A percentile compares a stretch with the other conserved stretches of the same genome.
These are phyloP conservation scores for Polietes domitor DNA, from an alignment of 2,888 invertebrate genomes.

Conservation along the genomic window DNA sequence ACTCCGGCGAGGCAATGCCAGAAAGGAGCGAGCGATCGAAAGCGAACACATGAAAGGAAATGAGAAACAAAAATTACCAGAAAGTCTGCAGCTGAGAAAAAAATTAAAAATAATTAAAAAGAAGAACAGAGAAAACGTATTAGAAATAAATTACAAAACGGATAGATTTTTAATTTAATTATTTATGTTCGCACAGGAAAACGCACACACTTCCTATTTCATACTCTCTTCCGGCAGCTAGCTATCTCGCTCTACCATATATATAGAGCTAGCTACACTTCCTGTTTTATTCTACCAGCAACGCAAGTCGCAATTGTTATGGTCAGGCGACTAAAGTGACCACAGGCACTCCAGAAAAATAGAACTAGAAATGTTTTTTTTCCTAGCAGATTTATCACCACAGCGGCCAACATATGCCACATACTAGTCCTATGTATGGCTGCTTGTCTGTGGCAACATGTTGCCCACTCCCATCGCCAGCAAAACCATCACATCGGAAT, in stretches of 20 bases:
- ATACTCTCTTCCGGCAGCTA: not conserved
- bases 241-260: not conserved
- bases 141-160: not conserved
- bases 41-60: not conserved
- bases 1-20: not conserved
- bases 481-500: not conserved
- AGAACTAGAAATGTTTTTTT: not conserved
- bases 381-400: slow-evolving; percentile 41
- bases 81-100: not conserved
- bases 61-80: not conserved
- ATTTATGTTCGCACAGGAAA: no score
- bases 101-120: not conserved
- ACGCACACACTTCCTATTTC: not conserved
- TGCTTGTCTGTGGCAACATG: slow-evolving; percentile 15
- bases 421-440: not conserved
- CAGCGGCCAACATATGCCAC: slow-evolving; percentile 39
- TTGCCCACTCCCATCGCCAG: not conserved
- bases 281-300: no score
- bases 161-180: slow-evolving; percentile 11
- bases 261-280: no score
- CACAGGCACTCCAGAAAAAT: not conserved
- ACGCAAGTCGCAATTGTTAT: no score
- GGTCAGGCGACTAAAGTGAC: not conserved
- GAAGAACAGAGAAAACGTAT: not conserved
- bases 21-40: not conserved